phyloP scores from a whole-genome alignment of 2,797 vertebrate genomes.

The Molossus alvarezi region DNA sequence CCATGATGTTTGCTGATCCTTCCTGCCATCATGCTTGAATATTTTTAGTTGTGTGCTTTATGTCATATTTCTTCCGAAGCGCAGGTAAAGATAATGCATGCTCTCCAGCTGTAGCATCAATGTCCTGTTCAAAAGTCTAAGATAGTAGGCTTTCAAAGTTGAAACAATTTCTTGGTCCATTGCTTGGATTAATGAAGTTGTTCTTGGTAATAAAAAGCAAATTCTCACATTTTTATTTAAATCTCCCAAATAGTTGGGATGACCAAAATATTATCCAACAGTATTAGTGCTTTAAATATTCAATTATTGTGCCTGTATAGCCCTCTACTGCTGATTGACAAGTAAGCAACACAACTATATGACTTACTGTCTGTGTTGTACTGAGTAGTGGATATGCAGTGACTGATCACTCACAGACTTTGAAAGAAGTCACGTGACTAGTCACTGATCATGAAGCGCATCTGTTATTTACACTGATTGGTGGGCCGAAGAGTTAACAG shows the following conservation, averaged over 20 bases:
- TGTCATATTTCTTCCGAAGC: constrained; percentile 48
- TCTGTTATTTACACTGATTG: not conserved
- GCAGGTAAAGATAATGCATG: not conserved
- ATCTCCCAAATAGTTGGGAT: not conserved
- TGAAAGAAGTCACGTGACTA: not conserved
- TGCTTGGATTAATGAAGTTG: constrained; percentile 41
- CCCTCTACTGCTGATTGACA: not conserved
- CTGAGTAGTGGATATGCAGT: not conserved
- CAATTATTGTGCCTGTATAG: not conserved
- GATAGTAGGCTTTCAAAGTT: not conserved
- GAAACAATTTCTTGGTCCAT: not conserved
- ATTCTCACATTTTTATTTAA: constrained; percentile 34
- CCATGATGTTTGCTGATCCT: not conserved
- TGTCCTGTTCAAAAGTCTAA: not conserved
- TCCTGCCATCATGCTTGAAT: not conserved
- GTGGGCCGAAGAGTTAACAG: not conserved
- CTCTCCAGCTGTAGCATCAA: not conserved
- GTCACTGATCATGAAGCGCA: not conserved
- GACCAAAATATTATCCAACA: not conserved
- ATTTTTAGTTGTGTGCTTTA: not conserved
- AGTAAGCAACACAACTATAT: not conserved
- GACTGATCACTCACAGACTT: not conserved
- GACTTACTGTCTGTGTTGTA: not conserved
- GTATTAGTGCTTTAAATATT: not conserved
- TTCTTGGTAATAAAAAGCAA: not conserved